These are phyloP conservation scores for Caenorhabditis imperialis DNA, from an alignment of 2,888 invertebrate species.

Conservation along the genomic window DNA sequence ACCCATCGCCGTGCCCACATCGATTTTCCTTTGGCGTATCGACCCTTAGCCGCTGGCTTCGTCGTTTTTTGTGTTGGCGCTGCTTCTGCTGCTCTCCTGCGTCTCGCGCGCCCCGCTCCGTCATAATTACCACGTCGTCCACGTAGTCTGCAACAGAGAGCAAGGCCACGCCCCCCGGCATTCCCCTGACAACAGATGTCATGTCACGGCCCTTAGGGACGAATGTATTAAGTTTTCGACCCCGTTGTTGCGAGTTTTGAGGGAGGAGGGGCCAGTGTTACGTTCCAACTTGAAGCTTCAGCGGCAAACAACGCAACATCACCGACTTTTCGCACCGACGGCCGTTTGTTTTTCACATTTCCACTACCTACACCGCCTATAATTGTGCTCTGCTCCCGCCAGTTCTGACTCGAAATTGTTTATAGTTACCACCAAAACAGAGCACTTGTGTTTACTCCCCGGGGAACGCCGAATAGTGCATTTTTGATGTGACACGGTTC, in stretches of 20 bases:
- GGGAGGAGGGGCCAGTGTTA: no score
- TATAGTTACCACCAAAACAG: not conserved
- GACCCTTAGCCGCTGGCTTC: constrained; percentile 3
- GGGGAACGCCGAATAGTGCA: not conserved
- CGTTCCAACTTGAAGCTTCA: no score
- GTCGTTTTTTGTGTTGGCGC: constrained; percentile 23
- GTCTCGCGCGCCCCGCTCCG: constrained; percentile 20
- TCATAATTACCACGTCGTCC: constrained; percentile 50
- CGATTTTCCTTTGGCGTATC: constrained; percentile 39
- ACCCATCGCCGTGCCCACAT: constrained; percentile 24
- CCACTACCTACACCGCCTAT: no score
- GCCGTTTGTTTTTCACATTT: constrained; percentile 3
- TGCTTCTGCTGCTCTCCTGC: constrained; percentile 17
- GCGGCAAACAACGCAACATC: no score
- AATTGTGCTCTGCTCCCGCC: no score
- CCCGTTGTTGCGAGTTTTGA: no score
- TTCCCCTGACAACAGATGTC: constrained; percentile 31
- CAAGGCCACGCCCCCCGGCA: constrained; percentile 35
- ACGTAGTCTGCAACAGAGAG: constrained; percentile 27
- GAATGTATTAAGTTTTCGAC: constrained; percentile 7
- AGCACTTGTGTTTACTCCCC: not conserved
- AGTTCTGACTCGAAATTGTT: not conserved
- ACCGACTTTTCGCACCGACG: no score
- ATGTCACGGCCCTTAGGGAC: constrained; percentile 3
- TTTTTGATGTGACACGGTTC: no score